Percentiles rank a stretch among this genome's conserved stretches.
phyloP scores from a whole-genome alignment of 2,113 vertebrate genomes.

The Phyllopteryx taeniolatus region DNA sequence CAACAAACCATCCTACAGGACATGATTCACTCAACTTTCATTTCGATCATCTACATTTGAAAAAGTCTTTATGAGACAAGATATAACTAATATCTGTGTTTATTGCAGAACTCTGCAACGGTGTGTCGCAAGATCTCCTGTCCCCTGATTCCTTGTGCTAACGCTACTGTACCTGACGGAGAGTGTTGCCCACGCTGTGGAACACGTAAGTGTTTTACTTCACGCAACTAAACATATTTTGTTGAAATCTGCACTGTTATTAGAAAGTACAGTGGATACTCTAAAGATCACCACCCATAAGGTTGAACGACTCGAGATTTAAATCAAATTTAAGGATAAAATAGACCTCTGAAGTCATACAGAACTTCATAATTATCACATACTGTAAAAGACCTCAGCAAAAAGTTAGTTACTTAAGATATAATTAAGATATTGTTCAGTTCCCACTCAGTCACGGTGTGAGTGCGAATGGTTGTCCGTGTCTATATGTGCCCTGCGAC shows the following conservation, averaged over 20 bases:
- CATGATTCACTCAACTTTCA: background rate
- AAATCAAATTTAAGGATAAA: background rate
- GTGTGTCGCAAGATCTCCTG: conserved; percentile 96
- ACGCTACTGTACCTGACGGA: conserved; percentile 92
- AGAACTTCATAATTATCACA: too few species aligned
- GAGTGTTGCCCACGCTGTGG: conserved; percentile 95
- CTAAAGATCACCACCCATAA: background rate
- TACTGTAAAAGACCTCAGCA: background rate
- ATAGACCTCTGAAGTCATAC: background rate
- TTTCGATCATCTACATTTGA: conserved; percentile 3
- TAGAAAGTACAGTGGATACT: background rate
- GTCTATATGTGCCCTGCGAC: too few species aligned
- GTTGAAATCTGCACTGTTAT: conserved; percentile 2
- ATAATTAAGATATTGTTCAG: background rate
- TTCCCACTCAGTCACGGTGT: too few species aligned
- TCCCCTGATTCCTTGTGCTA: conserved; percentile 91
- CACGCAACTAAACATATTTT: background rate
- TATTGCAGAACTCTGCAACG: conserved; percentile 86
- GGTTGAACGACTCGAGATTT: too few species aligned
- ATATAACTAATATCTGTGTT: conserved; percentile 16
- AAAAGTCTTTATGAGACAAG: background rate
- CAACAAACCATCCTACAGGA: conserved; percentile 4
- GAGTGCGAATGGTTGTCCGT: too few species aligned
- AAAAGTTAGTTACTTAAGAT: background rate
- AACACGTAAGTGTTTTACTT: conserved; percentile 82